A percentile compares a stretch with the other conserved stretches of the same genome.
Evolutionary conservation across 2,797 vertebrate species (phyloP).

Genomic region (Threskiornis aethiopicus): DNA sequence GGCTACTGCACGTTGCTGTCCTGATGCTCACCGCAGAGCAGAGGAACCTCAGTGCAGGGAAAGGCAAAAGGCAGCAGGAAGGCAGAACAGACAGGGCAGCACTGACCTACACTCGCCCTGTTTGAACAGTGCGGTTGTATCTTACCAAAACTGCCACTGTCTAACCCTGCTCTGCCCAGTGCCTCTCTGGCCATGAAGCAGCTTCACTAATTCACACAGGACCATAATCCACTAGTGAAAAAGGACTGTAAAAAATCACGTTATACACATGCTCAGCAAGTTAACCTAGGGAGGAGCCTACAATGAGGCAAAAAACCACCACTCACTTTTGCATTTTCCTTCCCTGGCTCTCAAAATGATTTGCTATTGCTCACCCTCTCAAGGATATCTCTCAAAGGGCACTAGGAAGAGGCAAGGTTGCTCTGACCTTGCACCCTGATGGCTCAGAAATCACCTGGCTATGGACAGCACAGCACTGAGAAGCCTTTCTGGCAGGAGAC

Average conservation of each 20-base stretch:
- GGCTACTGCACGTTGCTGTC: not conserved
- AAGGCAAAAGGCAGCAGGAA: not conserved
- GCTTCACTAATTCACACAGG: not conserved
- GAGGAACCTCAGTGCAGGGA: not conserved
- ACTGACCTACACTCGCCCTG: not conserved
- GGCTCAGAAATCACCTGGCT: not conserved
- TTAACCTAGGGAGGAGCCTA: not conserved
- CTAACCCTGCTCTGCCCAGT: not conserved
- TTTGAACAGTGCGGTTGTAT: not conserved
- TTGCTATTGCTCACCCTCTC: not conserved
- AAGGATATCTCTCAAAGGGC: not conserved
- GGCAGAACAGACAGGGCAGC: not conserved
- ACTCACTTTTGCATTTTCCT: not conserved
- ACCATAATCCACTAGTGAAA: not conserved
- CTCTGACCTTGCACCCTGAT: not conserved
- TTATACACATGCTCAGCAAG: not conserved
- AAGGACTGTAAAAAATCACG: not conserved
- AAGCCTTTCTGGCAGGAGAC: not conserved
- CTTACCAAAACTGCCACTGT: not conserved
- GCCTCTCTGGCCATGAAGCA: not conserved
- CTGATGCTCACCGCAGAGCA: not conserved
- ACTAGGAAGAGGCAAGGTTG: not conserved
- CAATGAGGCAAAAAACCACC: not conserved
- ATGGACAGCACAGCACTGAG: not conserved
- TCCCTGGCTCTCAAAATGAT: not conserved